Conservation (phyloP, 2,888 invertebrate species). For the Anoplius nigerrimus region DNA sequence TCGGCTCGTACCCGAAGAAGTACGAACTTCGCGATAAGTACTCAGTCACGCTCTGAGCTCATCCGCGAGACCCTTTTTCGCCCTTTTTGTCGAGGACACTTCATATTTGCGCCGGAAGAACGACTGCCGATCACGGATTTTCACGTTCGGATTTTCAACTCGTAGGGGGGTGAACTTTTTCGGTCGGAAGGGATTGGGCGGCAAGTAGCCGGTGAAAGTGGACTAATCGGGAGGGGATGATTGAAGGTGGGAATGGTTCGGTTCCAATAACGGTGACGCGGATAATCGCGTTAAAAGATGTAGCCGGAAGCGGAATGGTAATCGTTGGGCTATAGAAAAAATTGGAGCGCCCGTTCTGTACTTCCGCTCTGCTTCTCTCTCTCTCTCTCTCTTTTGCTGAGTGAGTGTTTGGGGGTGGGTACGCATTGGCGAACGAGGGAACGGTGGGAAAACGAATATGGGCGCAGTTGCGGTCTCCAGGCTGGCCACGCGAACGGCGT, state of each 20-base stretch:
- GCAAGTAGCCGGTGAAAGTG: not conserved
- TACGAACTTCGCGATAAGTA: too few relatives aligned
- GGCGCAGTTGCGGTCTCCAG: slow-evolving; percentile 23
- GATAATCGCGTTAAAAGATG: not conserved
- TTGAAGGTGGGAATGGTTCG: not conserved
- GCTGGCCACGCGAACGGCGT: not conserved
- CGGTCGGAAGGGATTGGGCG: too few relatives aligned
- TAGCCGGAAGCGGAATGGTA: not conserved
- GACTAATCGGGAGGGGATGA: not conserved
- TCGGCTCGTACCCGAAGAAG: too few relatives aligned
- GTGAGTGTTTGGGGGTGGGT: too few relatives aligned
- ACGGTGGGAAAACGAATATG: slow-evolving; percentile 28
- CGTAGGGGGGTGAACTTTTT: too few relatives aligned
- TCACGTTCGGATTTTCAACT: too few relatives aligned
- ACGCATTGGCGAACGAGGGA: slow-evolving; percentile 3
- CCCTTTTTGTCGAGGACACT: too few relatives aligned
- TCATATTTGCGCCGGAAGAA: too few relatives aligned
- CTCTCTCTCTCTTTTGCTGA: too few relatives aligned
- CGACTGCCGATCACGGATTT: not conserved
- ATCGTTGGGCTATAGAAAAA: slow-evolving; percentile 6
- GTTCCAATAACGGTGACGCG: not conserved
- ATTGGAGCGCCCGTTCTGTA: not conserved
- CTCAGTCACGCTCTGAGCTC: too few relatives aligned
- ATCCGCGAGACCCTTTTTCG: too few relatives aligned
- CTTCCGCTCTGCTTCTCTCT: slow-evolving; percentile 10